Base-by-base conservation (phyloP, 2,797 vertebrate species). In the Chrosomus eos region DNA sequence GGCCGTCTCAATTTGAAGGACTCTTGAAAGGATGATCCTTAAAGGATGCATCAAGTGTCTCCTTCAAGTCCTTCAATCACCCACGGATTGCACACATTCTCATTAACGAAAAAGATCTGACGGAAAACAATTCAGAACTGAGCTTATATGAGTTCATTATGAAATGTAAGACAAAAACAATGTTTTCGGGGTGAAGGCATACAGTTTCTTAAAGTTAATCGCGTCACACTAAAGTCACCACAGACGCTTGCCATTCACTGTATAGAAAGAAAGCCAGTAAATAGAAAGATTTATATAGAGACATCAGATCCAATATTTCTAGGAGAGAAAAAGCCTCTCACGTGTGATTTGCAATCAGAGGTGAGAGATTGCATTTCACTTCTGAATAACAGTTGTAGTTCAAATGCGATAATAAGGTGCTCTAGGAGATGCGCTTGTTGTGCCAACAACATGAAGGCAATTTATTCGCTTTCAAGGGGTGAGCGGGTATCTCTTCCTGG, bases 381-480 rank as follows among this genome's bases (percentile, higher is more conserved):
- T 76, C 33, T 79, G 40, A 79, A 78, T 23, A 68, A 71, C 51
- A 5, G 66, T 60, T 77, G 75, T 33, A 60, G 62, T 78, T 71
- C 66, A 78, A 78, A 84, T 36, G 67, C 36, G 64, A 79, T 79
- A 70, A 84, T 84, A 79, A 84, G 74, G 83, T 78, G 83, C 73
- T 76, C 60, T 33, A 78, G 33, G 82, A 75, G 66, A 70, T 68
- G 66, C 21, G 38, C 33, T 78, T 71, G 83, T 78, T 79, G 75
- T 72, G 75, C 36, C 64, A 79, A 78, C 74, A 78, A 76, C 83
- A 79, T 45, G 38, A 78, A 79, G 66, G 74, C 66, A 78, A 71
- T 84, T 70, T 79, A 84, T 79, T 78, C 28, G 62, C 51, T 84
- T 83, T 83, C 73, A 83, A 83, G 72, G 76, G 81, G 72, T 58